phyloP scores from a whole-genome alignment of 2,888 invertebrate species.

The Drosophila tanythrix region DNA sequence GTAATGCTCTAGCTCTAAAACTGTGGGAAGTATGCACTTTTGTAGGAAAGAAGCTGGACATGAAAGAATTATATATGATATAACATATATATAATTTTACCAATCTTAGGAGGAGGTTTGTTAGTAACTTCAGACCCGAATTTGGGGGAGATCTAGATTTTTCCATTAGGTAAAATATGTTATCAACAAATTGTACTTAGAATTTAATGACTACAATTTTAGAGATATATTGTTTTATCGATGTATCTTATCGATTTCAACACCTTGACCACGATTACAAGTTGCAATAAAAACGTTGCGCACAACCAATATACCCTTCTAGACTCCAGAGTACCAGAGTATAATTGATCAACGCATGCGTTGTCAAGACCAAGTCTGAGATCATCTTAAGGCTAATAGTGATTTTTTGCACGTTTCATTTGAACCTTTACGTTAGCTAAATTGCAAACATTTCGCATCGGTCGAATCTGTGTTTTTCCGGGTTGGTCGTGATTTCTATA shows the following conservation, averaged over 20 bases:
- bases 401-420: constrained; percentile 34
- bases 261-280: background rate
- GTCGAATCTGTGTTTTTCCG: background rate
- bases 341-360: background rate
- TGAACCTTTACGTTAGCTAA: constrained; percentile 10
- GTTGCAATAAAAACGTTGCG: background rate
- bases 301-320: background rate
- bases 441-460: background rate
- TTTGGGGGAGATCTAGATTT: background rate
- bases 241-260: background rate
- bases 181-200: background rate
- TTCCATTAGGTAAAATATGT: background rate
- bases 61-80: background rate
- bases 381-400: constrained; percentile 30
- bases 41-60: background rate
- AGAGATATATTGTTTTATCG: background rate
- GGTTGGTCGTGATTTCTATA: constrained; percentile 8
- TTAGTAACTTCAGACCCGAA: background rate
- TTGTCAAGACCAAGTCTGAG: constrained; percentile 17
- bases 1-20: background rate
- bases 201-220: background rate
- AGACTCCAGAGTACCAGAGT: background rate
- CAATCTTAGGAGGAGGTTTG: background rate
- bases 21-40: background rate
- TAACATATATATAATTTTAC: background rate